These are phyloP conservation scores for Dallia pectoralis DNA, from an alignment of 2,797 vertebrate genomes.

Conservation along the genomic window DNA sequence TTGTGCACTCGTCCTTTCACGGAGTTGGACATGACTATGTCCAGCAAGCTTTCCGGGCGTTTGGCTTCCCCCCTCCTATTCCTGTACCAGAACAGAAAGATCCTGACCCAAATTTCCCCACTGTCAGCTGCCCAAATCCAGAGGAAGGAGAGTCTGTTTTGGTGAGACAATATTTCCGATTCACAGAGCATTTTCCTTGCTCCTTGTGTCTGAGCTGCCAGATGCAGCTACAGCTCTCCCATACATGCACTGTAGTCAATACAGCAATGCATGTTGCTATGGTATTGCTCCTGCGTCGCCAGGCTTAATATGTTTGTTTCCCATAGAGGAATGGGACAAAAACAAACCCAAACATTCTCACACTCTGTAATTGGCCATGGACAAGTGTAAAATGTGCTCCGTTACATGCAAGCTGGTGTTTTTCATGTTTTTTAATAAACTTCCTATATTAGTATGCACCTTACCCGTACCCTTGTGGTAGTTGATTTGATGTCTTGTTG, in stretches of 20 bases:
- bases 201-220: background rate
- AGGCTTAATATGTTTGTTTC: too few species aligned
- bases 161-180: conserved; percentile 62
- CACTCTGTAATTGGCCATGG: too few species aligned
- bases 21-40: conserved; percentile 91
- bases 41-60: conserved; percentile 83
- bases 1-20: conserved; percentile 93
- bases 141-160: conserved; percentile 93
- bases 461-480: background rate
- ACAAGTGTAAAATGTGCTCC: background rate
- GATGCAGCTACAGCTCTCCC: background rate
- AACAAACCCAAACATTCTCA: too few species aligned
- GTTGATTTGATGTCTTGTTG: background rate
- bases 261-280: background rate
- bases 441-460: background rate
- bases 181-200: background rate
- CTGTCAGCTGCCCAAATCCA: conserved; percentile 91
- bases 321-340: too few species aligned
- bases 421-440: background rate
- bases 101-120: conserved; percentile 91
- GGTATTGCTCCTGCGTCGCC: too few species aligned
- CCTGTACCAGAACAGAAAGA: conserved; percentile 92
- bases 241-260: background rate
- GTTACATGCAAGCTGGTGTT: background rate
- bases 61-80: conserved; percentile 87